Evolutionary conservation across 2,113 vertebrate genomes (phyloP).

Genomic region (Phainopepla nitens): DNA sequence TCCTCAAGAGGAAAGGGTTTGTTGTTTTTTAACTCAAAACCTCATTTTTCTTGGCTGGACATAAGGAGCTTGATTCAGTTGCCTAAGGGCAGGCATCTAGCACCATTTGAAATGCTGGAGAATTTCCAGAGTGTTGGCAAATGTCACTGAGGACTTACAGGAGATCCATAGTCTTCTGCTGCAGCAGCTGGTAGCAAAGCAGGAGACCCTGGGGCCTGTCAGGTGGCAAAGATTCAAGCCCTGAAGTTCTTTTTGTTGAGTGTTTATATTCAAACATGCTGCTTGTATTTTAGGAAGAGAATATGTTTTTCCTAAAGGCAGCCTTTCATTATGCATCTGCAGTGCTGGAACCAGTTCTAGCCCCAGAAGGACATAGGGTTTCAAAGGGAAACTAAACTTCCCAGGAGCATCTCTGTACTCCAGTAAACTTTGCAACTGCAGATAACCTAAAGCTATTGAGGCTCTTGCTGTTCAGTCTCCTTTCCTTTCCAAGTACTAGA

Average conservation of each 20-base stretch:
- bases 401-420: background rate
- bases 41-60: background rate
- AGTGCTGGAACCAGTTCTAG: background rate
- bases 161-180: background rate
- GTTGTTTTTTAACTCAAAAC: background rate
- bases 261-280: background rate
- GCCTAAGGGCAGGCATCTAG: background rate
- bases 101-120: background rate
- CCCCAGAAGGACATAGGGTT: background rate
- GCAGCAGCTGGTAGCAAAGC: slow-evolving; percentile 8
- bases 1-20: background rate
- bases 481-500: background rate
- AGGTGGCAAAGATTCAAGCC: background rate
- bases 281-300: background rate
- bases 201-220: background rate
- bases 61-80: background rate
- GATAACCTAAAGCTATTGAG: background rate
- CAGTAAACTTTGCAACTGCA: background rate
- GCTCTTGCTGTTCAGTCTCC: background rate
- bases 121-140: background rate
- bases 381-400: background rate
- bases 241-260: background rate
- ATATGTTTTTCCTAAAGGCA: background rate
- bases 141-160: background rate
- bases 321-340: background rate